These are phyloP conservation scores for Drosophila conformis DNA, from an alignment of 2,888 invertebrate species.

Conservation along the genomic window DNA sequence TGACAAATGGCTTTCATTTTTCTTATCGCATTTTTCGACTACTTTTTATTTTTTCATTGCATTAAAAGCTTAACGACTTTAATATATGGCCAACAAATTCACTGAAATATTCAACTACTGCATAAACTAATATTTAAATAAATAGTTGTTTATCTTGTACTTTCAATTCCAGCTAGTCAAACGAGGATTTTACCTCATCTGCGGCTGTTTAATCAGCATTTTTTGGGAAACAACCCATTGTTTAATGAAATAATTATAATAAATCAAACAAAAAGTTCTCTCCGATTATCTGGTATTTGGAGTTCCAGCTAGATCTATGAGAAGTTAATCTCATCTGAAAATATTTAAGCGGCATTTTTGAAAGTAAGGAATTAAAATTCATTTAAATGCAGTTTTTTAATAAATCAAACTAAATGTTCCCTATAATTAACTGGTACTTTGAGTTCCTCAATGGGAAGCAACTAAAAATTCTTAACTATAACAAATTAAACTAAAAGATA, in stretches of 20 bases:
- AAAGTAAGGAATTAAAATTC: neutral
- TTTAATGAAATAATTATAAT: neutral
- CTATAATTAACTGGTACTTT: rapidly evolving
- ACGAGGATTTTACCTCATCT: neutral
- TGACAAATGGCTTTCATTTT: neutral
- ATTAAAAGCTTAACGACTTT: neutral
- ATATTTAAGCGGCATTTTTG: neutral
- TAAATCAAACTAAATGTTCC: neutral
- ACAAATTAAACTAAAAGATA: neutral
- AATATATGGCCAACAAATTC: neutral
- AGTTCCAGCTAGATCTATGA: neutral
- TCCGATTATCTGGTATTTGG: neutral
- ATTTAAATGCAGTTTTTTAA: too few species aligned
- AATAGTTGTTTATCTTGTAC: neutral
- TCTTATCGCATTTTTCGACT: neutral
- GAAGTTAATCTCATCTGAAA: neutral
- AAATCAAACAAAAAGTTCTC: neutral
- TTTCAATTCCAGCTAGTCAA: neutral
- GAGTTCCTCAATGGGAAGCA: neutral
- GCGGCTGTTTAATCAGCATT: neutral
- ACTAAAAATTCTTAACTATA: rapidly evolving
- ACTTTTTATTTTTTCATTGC: neutral
- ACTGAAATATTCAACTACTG: neutral
- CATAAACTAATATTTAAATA: neutral
- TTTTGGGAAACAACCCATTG: neutral